phyloP scores from a whole-genome alignment of 2,797 vertebrate species.

The Hydrocynus forskahlii region DNA sequence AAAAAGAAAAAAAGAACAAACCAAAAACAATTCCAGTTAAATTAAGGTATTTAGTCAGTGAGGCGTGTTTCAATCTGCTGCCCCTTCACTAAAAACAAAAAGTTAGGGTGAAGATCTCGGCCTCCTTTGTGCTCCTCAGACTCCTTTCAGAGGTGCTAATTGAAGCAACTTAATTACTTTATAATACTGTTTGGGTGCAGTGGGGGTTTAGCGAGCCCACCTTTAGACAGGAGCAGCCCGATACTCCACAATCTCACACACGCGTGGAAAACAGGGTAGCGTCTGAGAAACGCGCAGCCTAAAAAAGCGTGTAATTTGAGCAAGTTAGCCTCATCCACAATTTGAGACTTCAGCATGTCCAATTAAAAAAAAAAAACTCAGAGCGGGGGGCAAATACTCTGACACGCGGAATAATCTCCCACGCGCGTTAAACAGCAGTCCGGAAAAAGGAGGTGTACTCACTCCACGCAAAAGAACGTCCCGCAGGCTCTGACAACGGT shows the following conservation, averaged over 20 bases:
- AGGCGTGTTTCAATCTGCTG: constrained; percentile 67
- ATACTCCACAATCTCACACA: constrained; percentile 54
- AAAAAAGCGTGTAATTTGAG: no score
- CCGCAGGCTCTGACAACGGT: no score
- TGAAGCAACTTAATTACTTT: constrained; percentile 79
- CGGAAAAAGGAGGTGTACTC: no score
- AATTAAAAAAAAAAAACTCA: no score
- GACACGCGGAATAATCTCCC: no score
- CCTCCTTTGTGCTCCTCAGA: constrained; percentile 58
- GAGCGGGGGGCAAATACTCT: no score
- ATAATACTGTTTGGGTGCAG: constrained; percentile 77
- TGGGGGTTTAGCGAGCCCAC: constrained; percentile 70
- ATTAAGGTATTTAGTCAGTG: constrained; percentile 68
- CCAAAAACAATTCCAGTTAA: constrained; percentile 70
- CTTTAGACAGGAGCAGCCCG: constrained; percentile 71
- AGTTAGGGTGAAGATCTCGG: constrained; percentile 65
- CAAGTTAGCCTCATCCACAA: no score
- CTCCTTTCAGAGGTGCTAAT: constrained; percentile 83
- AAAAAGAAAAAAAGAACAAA: no score
- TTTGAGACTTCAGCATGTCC: no score
- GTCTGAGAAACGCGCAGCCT: no score
- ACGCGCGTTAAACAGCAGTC: no score
- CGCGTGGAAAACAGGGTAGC: constrained; percentile 36
- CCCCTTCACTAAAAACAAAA: constrained; percentile 66
- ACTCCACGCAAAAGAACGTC: no score